Evolutionary conservation across 2,888 invertebrate species (phyloP).

Genomic region (Colletes collaris): DNA sequence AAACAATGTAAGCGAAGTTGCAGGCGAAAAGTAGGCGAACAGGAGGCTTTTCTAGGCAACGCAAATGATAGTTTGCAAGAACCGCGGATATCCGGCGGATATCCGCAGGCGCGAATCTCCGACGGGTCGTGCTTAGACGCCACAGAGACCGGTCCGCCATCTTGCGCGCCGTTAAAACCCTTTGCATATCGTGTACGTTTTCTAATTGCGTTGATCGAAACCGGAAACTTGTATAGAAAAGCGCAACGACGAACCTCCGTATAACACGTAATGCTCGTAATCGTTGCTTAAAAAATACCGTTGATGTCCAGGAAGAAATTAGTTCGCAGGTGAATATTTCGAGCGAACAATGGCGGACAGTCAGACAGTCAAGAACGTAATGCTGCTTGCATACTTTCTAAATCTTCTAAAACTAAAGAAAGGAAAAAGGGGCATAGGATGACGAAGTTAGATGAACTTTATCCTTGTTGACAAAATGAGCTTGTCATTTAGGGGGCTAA

Average conservation of each 20-base stretch:
- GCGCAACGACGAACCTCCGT: background rate
- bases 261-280: too few relatives aligned
- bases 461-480: too few relatives aligned
- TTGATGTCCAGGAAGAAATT: too few relatives aligned
- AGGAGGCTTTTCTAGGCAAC: conserved; percentile 25
- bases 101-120: conserved; percentile 53
- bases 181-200: background rate
- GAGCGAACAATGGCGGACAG: too few relatives aligned
- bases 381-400: too few relatives aligned
- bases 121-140: conserved; percentile 13
- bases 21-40: conserved; percentile 1
- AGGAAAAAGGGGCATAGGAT: too few relatives aligned
- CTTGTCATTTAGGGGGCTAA: too few relatives aligned
- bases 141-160: conserved; percentile 11
- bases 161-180: conserved; percentile 9
- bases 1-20: conserved; percentile 33
- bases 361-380: too few relatives aligned
- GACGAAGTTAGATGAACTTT: too few relatives aligned
- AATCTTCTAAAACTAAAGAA: too few relatives aligned
- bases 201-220: background rate
- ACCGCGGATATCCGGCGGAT: conserved; percentile 71
- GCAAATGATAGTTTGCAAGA: conserved; percentile 46
- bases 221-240: background rate
- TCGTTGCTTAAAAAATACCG: too few relatives aligned
- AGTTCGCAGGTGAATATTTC: too few relatives aligned